phyloP scores from a whole-genome alignment of 2,113 vertebrate species.

The Vidua macroura region DNA sequence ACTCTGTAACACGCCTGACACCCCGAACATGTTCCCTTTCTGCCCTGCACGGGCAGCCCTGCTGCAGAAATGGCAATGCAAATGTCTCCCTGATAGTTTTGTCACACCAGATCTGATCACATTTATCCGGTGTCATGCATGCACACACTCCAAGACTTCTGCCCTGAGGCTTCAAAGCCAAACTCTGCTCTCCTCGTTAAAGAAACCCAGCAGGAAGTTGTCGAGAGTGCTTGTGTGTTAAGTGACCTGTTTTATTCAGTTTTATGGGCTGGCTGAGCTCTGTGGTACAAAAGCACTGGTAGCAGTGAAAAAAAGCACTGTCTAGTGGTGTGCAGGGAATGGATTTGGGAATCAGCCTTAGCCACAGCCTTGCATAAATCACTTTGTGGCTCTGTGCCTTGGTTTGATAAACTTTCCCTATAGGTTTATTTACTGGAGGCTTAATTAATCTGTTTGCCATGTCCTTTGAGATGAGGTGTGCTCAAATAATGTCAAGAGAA shows the following conservation, averaged over 20 bases:
- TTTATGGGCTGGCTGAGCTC: not conserved
- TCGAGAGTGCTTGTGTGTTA: not conserved
- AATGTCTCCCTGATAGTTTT: slow-evolving; percentile 36
- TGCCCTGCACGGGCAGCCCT: not conserved
- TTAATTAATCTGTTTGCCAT: not conserved
- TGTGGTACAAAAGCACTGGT: not conserved
- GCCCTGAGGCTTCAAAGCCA: not conserved
- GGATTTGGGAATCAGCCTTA: not conserved
- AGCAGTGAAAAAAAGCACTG: not conserved
- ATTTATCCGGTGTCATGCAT: not conserved
- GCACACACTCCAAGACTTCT: not conserved
- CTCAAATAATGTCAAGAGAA: not conserved
- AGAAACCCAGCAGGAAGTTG: slow-evolving; percentile 13
- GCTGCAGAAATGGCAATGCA: not conserved
- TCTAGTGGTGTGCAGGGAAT: not conserved
- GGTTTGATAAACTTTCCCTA: not conserved
- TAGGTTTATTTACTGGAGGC: not conserved
- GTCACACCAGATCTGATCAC: slow-evolving; percentile 52
- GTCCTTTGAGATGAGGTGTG: not conserved
- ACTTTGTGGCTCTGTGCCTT: not conserved
- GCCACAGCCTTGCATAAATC: not conserved
- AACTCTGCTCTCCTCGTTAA: not conserved
- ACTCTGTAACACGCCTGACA: not conserved
- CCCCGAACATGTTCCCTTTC: slow-evolving; percentile 27
- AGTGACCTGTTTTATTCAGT: slow-evolving; percentile 15